A percentile compares a stretch with the other conserved stretches of the same genome.
These are phyloP conservation scores for Cydia strobilella DNA, from an alignment of 1,140 invertebrate genomes.

Conservation along the genomic window DNA sequence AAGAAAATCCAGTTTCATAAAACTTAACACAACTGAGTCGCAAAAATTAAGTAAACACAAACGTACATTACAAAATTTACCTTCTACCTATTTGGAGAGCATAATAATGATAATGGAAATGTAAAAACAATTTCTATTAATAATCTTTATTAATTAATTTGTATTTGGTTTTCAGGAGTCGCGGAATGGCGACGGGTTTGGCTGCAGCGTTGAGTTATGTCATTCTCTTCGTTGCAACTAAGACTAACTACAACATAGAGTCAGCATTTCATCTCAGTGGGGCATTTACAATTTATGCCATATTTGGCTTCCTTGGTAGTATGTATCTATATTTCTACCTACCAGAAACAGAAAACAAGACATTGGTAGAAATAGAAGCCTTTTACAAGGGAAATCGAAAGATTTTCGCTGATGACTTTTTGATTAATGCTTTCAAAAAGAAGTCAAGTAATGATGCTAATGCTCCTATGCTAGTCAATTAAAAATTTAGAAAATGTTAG, in stretches of 20 bases:
- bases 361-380: slow-evolving; percentile 86
- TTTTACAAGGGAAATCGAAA: slow-evolving; percentile 64
- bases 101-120: too few species aligned
- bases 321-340: slow-evolving; percentile 83
- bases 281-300: slow-evolving; percentile 83
- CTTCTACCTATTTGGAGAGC: too few species aligned
- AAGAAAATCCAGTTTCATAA: too few species aligned
- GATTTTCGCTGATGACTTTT: slow-evolving; percentile 70
- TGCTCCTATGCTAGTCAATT: slow-evolving; percentile 67
- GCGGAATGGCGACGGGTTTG: slow-evolving; percentile 81
- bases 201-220: slow-evolving; percentile 81
- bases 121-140: background rate
- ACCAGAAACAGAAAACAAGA: slow-evolving; percentile 90
- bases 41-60: too few species aligned
- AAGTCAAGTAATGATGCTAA: slow-evolving; percentile 47
- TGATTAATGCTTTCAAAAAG: slow-evolving; percentile 69
- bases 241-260: slow-evolving; percentile 82
- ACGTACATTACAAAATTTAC: too few species aligned
- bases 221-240: slow-evolving; percentile 82
- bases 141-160: background rate
- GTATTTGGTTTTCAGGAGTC: slow-evolving; percentile 63
- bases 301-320: slow-evolving; percentile 80
- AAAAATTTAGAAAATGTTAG: background rate
- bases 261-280: slow-evolving; percentile 79
- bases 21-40: too few species aligned